Evolutionary conservation across 92 coral and sea anemone species (phyloP), one percentile per base, ranked within the genome.

Genomic region (Epizoanthus ramosus): DNA sequence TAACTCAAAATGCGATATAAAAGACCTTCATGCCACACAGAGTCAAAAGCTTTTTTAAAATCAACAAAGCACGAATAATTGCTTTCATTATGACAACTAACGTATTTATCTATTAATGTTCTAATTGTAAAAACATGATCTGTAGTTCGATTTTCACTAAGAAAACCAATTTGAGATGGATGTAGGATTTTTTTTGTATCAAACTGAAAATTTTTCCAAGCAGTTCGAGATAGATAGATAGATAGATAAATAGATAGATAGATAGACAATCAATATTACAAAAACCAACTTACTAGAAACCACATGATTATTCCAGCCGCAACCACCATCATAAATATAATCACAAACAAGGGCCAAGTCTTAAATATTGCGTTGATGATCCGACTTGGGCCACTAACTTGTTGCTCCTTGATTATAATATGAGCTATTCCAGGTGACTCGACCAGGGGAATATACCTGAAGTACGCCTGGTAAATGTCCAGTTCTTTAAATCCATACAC

Each of bases 351-450:
- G 6, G 70, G 70, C 70, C 70, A 65, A 13, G 70, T 65, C 70
- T 12, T 39, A 12, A 65, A 65, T 2, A 65, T 65, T 7, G 19
- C 22, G 12, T 1, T 9, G 37, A 25, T 65, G 9, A 65, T 12
- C 5, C 7, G 1, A 0, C 4, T 7, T 9, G 70, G 16, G 17
- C 37, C 70, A 0, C 21, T 13, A 0, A 9, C 9, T 5, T 4
- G 15, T 25, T 24, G 1, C 5, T 65, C 70, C 70, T 3, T 65
- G 8, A 24, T 65, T 10, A 65, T 6, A 24, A 65, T 65, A 39
- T 65, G 41, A 24, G 70, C 70, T 12, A 65, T 65, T 17, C 70
- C 70, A 2, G 70, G 70, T 5, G 70, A 65, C 14, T 65, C 14
- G 14, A 65, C 41, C 1, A 65, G 70, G 1, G 39, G 39, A 39